Evolutionary conservation across 2,888 invertebrate species (phyloP), one percentile per base, ranked within the genome.

Genomic region (Nematopogon swammerdamellus): DNA sequence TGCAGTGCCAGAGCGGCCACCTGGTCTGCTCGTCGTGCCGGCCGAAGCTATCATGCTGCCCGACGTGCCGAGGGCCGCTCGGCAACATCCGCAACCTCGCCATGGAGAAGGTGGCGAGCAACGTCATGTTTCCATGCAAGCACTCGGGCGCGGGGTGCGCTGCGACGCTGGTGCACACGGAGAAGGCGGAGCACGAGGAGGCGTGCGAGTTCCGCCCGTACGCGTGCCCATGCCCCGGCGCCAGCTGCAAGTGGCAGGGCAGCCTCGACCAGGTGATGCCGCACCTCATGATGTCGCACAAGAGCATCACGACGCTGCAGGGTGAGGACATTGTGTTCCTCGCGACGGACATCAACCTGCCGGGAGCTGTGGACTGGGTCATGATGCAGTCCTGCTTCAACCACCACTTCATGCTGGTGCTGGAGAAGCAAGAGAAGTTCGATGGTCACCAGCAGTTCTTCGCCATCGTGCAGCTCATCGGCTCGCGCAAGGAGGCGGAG

Each of bases 311-410:
- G 17, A 99, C 97, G 48, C 81, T 99, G 53, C 97, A 98, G 84
- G 96, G 94, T 48, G 99, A 99, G 76, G 99, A 99, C 69, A 99
- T 99, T 60, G 99, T 99, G 48, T 99, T 99, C 74, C 81, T 99
- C 60, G 99, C 99, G 1, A 99, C 99, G 42, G 99, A 99, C 72
- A 99, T 99, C 54, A 99, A 98, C 80, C 85, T 99, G 57, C 98
- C 98, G 6, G 99, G 99, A 52, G 98, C 97, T 29, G 97, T 98
- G 10, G 97, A 98, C 72, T 98, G 97, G 97, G 95, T 95, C 3
- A 99, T 99, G 99, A 99, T 99, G 98, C 99, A 99, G 77, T 96
- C 96, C 20, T 99, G 99, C 73, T 99, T 98, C 70, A 96, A 95
- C 50, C 97, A 97, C 67, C 95, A 98, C 72, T 99, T 99, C 66